Percentiles rank a stretch among this genome's conserved stretches.
phyloP scores from a whole-genome alignment of 2,888 invertebrate genomes.

The Drosophila helvetica region DNA sequence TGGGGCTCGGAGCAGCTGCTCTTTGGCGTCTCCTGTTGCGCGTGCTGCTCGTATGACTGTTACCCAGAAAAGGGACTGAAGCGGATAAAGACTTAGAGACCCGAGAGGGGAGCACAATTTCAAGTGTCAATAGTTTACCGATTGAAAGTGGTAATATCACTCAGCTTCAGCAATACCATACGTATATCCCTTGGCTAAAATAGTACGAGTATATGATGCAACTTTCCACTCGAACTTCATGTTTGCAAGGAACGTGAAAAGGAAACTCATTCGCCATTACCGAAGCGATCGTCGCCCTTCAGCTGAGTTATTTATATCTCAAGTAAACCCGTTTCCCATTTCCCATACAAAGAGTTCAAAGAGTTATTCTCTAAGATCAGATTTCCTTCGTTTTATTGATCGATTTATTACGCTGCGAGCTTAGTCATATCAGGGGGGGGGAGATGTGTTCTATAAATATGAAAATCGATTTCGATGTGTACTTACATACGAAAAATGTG shows the following conservation, averaged over 20 bases:
- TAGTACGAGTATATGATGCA: no score
- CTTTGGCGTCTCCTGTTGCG: constrained; percentile 7
- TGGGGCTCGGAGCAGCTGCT: not conserved
- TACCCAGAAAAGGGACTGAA: not conserved
- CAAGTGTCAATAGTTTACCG: constrained; percentile 56
- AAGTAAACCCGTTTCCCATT: no score
- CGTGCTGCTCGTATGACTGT: constrained; percentile 18
- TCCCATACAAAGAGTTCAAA: not conserved
- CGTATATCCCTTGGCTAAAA: no score
- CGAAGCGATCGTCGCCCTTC: no score
- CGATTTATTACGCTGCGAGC: constrained; percentile 21
- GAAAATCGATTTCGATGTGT: constrained; percentile 35
- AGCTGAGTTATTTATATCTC: no score
- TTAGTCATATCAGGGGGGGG: no score
- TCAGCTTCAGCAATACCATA: no score
- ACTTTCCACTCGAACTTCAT: no score
- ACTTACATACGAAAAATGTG: not conserved
- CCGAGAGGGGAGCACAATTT: not conserved
- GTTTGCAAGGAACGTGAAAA: no score
- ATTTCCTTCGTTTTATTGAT: constrained; percentile 12
- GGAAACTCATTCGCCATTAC: no score
- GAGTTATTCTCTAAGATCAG: not conserved
- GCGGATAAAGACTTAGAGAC: not conserved
- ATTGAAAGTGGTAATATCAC: no score
- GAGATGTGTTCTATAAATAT: constrained; percentile 31